These are phyloP conservation scores for Helarctos malayanus DNA, from an alignment of 2,797 vertebrate genomes.

Conservation along the genomic window DNA sequence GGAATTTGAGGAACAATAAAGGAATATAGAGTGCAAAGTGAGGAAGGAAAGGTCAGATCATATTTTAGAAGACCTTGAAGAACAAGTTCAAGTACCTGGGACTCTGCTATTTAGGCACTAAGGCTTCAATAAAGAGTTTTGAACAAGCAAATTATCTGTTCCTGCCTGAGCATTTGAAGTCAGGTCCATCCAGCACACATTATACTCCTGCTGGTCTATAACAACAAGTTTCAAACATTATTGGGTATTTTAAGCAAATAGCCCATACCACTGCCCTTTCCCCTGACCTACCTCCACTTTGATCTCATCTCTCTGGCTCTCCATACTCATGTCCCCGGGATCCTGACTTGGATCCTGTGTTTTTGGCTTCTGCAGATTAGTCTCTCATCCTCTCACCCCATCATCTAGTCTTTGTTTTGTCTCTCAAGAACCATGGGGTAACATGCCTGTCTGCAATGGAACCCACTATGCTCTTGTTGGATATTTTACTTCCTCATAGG, in stretches of 20 bases:
- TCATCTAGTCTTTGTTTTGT: not conserved
- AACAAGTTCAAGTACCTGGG: not conserved
- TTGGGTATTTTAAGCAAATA: conserved; percentile 15
- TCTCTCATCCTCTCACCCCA: not conserved
- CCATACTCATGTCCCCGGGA: not conserved
- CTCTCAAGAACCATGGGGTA: not conserved
- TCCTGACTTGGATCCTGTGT: not conserved
- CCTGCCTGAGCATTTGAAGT: conserved; percentile 2
- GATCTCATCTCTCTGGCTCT: not conserved
- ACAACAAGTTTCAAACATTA: not conserved
- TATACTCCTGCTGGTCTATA: not conserved
- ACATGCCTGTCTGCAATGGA: not conserved
- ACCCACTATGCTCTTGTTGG: not conserved
- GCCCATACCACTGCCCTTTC: not conserved
- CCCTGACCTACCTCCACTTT: not conserved
- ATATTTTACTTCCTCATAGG: not conserved
- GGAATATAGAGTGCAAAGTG: not conserved
- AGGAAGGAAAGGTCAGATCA: not conserved
- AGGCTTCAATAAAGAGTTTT: conserved; percentile 23
- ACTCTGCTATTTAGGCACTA: not conserved
- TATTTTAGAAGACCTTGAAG: conserved; percentile 36
- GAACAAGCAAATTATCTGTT: not conserved
- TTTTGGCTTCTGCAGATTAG: not conserved
- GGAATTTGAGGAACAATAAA: not conserved
- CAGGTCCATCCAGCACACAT: not conserved